Evolutionary conservation across 2,797 vertebrate species (phyloP).

Genomic region (Siniperca obscura): DNA sequence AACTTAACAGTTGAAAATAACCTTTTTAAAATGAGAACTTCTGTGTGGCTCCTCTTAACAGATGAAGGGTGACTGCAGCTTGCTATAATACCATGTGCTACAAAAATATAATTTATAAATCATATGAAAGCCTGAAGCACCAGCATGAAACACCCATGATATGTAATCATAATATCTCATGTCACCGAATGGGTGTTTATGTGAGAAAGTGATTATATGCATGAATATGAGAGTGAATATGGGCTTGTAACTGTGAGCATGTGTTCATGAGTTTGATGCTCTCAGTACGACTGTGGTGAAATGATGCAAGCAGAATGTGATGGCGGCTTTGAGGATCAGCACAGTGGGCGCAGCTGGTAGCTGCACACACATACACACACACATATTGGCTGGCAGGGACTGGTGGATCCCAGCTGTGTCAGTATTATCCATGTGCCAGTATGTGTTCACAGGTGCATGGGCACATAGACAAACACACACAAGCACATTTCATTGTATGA

Average conservation of each 20-base stretch:
- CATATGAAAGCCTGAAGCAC: not conserved
- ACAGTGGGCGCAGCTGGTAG: constrained; percentile 67
- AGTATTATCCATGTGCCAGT: constrained; percentile 54
- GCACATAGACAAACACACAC: constrained; percentile 43
- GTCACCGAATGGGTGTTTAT: constrained; percentile 25
- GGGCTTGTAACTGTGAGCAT: constrained; percentile 48
- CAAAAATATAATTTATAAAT: not conserved
- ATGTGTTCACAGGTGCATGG: constrained; percentile 54
- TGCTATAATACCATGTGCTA: not conserved
- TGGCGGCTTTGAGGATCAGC: constrained; percentile 66
- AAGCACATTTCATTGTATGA: constrained; percentile 13
- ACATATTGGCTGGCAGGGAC: constrained; percentile 44
- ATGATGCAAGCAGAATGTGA: constrained; percentile 69
- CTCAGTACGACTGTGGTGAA: constrained; percentile 51
- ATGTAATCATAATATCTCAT: constrained; percentile 20
- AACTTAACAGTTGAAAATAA: not conserved
- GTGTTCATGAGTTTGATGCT: constrained; percentile 55
- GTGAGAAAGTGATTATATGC: constrained; percentile 31
- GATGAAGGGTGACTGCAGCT: not conserved
- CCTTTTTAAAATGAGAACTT: not conserved
- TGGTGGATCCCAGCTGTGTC: constrained; percentile 69
- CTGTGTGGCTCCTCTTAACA: not conserved
- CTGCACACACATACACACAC: constrained; percentile 18
- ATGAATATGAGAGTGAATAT: constrained; percentile 28
- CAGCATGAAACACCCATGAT: constrained; percentile 19